phyloP scores from a whole-genome alignment of 64 coral and sea anemone species.

The Dendronephthya gigantea region DNA sequence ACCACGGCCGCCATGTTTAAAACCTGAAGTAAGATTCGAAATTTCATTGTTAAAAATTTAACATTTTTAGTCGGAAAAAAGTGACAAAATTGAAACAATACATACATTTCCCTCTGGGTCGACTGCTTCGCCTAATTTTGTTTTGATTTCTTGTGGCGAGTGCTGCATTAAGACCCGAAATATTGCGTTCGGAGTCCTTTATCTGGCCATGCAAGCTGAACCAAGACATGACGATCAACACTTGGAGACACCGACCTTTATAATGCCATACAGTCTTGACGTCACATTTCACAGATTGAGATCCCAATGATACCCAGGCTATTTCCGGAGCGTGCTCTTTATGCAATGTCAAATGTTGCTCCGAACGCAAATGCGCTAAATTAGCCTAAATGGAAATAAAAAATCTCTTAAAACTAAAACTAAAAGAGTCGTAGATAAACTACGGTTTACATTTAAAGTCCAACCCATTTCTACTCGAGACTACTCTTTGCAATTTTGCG shows the following conservation, averaged over 20 bases:
- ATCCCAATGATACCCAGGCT: background rate
- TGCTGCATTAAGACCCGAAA: conserved; percentile 90
- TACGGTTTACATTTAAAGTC: too few relatives aligned
- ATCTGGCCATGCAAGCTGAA: conserved; percentile 91
- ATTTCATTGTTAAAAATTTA: conserved; percentile 20
- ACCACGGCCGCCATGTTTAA: conserved; percentile 98
- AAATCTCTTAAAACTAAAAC: too few relatives aligned
- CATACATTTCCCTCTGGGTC: conserved; percentile 99
- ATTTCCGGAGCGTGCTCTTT: background rate
- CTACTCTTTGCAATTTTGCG: too few relatives aligned
- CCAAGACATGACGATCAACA: conserved; percentile 92
- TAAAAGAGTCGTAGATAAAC: too few relatives aligned
- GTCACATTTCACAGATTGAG: conserved; percentile 46
- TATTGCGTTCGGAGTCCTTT: conserved; percentile 38
- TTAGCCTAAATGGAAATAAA: too few relatives aligned
- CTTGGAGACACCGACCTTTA: conserved; percentile 58
- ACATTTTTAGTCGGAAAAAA: conserved; percentile 21
- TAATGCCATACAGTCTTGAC: conserved; percentile 97
- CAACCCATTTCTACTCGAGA: too few relatives aligned
- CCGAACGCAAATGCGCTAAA: too few relatives aligned
- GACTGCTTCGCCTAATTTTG: conserved; percentile 96
- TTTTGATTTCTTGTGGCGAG: conserved; percentile 99
- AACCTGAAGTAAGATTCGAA: conserved; percentile 55
- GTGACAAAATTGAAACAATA: conserved; percentile 15
- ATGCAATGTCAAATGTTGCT: too few relatives aligned